These are phyloP conservation scores for Melanchra persicariae DNA, from an alignment of 2,888 invertebrate genomes.

Conservation along the genomic window DNA sequence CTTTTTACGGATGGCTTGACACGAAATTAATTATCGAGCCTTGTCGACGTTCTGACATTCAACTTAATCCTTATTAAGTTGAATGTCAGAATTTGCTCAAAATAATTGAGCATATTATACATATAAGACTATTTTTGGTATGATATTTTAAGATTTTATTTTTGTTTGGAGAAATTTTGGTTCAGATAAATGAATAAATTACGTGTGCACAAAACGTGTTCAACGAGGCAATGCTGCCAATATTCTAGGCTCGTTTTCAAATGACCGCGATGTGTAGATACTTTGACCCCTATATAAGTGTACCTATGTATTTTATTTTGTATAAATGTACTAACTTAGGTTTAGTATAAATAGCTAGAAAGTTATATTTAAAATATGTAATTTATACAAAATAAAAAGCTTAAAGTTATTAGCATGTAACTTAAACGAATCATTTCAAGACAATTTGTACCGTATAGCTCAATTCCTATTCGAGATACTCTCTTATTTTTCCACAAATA, in stretches of 20 bases:
- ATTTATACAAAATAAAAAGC: not conserved
- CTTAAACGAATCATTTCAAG: not conserved
- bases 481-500: not conserved
- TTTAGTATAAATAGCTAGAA: too few species aligned
- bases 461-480: not conserved
- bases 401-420: not conserved
- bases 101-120: slow-evolving; percentile 12
- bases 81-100: slow-evolving; percentile 12
- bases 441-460: not conserved
- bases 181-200: not conserved
- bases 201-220: too few species aligned
- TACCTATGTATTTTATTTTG: too few species aligned
- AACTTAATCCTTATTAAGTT: slow-evolving; percentile 12
- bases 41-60: too few species aligned
- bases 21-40: slow-evolving; percentile 44
- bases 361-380: too few species aligned
- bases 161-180: too few species aligned
- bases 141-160: not conserved
- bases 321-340: too few species aligned
- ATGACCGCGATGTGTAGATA: too few species aligned
- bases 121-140: not conserved
- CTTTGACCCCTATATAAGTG: too few species aligned
- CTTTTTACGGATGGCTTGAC: slow-evolving; percentile 41
- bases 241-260: too few species aligned
- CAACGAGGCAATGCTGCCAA: too few species aligned